Evolutionary conservation across 2,797 vertebrate genomes (phyloP).

Genomic region (Anguilla anguilla): DNA sequence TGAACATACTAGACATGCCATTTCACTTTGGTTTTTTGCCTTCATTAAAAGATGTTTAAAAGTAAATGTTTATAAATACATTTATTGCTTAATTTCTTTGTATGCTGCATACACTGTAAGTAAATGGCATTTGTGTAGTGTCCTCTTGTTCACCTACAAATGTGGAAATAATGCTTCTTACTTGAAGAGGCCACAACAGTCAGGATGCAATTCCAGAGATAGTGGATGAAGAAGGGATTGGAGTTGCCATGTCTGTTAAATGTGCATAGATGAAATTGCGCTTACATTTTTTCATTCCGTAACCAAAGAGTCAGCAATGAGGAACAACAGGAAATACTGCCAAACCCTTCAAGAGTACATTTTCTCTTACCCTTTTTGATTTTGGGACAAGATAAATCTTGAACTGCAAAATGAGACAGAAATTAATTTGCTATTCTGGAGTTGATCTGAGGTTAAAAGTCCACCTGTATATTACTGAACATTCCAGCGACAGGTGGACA

Average conservation of each 20-base stretch:
- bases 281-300: background rate
- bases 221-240: background rate
- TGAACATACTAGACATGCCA: background rate
- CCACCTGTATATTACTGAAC: background rate
- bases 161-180: background rate
- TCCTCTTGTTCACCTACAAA: background rate
- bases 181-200: background rate
- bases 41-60: constrained; percentile 14
- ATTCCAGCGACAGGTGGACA: background rate
- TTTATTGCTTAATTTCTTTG: background rate
- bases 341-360: background rate
- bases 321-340: background rate
- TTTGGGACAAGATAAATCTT: background rate
- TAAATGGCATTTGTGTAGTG: background rate
- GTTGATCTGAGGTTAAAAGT: background rate
- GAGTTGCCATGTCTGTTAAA: background rate
- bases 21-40: background rate
- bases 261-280: background rate
- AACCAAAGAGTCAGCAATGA: background rate
- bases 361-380: background rate
- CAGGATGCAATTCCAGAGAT: background rate
- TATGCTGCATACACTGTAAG: background rate
- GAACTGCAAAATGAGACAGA: background rate
- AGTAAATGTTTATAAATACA: background rate
- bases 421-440: background rate